Evolutionary conservation across 2,888 invertebrate species (phyloP).

Genomic region (Amiota minor): DNA sequence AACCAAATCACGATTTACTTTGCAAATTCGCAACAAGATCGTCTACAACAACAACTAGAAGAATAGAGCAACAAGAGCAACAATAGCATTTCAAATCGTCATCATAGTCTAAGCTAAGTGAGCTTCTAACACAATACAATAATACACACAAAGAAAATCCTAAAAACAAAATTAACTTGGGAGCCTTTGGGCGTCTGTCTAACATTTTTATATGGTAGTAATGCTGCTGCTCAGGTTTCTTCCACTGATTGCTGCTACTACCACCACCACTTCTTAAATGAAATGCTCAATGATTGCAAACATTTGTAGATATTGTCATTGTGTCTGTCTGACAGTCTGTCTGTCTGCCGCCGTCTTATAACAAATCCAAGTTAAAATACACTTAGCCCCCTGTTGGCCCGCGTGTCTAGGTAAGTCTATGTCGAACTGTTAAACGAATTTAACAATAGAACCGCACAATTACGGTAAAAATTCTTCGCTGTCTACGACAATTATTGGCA

Average conservation of each 20-base stretch:
- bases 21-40: slow-evolving; percentile 27
- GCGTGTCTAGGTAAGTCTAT: background rate
- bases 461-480: slow-evolving; percentile 53
- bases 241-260: slow-evolving; percentile 13
- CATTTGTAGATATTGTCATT: slow-evolving; percentile 15
- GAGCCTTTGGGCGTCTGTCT: slow-evolving; percentile 24
- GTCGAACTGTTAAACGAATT: slow-evolving; percentile 1
- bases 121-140: background rate
- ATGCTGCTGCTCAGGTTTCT: background rate
- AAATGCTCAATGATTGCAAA: slow-evolving; percentile 12
- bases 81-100: background rate
- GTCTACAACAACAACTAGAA: slow-evolving; percentile 43
- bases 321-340: background rate
- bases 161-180: slow-evolving; percentile 36
- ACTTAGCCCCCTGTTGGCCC: too few relatives aligned
- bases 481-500: slow-evolving; percentile 29
- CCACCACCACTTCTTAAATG: background rate
- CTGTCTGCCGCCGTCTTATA: background rate
- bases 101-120: background rate
- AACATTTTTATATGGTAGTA: background rate
- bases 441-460: slow-evolving; percentile 60
- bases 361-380: too few relatives aligned
- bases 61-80: slow-evolving; percentile 27
- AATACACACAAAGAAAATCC: slow-evolving; percentile 42
- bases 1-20: slow-evolving; percentile 23